phyloP scores from a whole-genome alignment of 2,797 vertebrate genomes.

The Sus cebifrons region DNA sequence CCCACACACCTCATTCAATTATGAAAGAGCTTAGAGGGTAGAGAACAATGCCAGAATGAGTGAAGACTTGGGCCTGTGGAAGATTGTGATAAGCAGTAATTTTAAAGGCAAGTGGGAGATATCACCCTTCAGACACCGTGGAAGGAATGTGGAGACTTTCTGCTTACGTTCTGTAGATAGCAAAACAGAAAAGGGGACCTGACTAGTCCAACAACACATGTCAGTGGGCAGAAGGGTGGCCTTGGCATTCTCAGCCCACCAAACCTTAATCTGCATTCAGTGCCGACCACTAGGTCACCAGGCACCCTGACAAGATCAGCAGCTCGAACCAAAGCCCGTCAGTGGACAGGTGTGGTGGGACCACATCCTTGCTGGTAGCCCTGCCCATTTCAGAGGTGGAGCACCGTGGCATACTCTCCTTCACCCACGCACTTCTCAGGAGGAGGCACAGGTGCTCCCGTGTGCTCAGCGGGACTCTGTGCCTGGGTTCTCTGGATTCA shows the following conservation, averaged over 20 bases:
- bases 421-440: neutral
- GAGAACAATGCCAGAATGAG: neutral
- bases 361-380: neutral
- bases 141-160: neutral
- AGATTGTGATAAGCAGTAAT: neutral
- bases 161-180: neutral
- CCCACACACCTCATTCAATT: neutral
- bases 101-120: neutral
- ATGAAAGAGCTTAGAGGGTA: neutral
- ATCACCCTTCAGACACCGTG: neutral
- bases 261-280: neutral
- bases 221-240: neutral
- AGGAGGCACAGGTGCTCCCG: neutral
- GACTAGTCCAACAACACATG: neutral
- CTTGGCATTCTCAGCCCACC: too few species aligned
- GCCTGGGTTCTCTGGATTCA: neutral
- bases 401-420: neutral
- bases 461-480: accelerated
- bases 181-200: neutral
- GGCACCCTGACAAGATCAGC: neutral
- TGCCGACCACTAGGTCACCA: neutral
- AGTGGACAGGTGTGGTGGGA: neutral
- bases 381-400: neutral
- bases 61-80: neutral
- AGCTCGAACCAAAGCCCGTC: neutral